Evolutionary conservation across 2,797 vertebrate genomes (phyloP), one percentile per base, ranked within the genome.

Genomic region (Cygnus olor): DNA sequence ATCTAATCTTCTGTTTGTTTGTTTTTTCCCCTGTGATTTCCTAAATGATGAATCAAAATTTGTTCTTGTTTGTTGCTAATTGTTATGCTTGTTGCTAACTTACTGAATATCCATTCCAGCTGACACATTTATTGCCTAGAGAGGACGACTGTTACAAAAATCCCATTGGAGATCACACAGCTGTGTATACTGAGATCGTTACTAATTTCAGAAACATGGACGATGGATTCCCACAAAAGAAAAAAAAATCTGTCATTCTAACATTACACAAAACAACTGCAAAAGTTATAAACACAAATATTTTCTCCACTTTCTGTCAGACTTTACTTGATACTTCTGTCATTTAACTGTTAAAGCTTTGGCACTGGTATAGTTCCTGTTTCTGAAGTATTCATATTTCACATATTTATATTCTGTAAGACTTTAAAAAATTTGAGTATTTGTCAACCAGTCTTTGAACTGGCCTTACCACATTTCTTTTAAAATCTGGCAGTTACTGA

Each of bases 351-450:
- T 36, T 65, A 81, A 84, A 69, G 38, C 42, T 65, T 54, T 61
- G 63, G 51, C 81, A 84, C 19, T 20, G 22, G 9, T 4, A 5
- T 40, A 57, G 30, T 25, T 78, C 49, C 13, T 44, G 19, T 88
- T 82, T 79, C 49, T 79, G 32, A 92, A 45, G 58, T 61, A 11
- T 49, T 90, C 80, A 66, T 14, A 28, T 86, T 89, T 77, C 34
- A 85, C 10, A 8, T 3, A 65, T 25, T 86, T 86, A 82, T 58
- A 66, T 45, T n/a, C 63, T 73, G 27, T 19, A 32, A 74, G 47
- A 56, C 11, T 32, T 20, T 6, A 91, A 63, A 83, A 88, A 63
- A 54, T 0, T 0, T 16, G 60, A 36, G 4, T 63, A 73, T 74
- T 88, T 89, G 20, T 61, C 70, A 89, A 79, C 5, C 5, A 68